Evolutionary conservation across 1,140 invertebrate genomes (phyloP).

Genomic region (Matsumurasca onukii): DNA sequence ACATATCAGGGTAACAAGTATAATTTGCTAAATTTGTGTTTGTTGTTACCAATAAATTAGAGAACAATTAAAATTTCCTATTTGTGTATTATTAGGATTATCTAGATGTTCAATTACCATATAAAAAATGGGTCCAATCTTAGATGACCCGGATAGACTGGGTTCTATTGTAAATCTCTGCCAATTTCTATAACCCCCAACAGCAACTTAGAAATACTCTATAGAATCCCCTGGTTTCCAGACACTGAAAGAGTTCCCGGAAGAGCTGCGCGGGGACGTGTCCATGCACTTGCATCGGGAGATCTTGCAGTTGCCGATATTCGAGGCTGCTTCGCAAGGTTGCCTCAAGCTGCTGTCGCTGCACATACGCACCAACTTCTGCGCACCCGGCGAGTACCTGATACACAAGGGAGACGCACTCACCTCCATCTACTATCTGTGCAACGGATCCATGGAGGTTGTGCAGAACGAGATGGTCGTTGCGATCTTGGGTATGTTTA

Average conservation of each 20-base stretch:
- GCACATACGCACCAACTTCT: conserved; percentile 90
- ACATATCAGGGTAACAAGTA: no score
- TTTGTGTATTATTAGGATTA: no score
- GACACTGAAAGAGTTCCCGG: conserved; percentile 95
- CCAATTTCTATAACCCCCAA: no score
- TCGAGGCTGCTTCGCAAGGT: conserved; percentile 89
- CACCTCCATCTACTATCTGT: conserved; percentile 94
- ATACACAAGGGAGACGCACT: conserved; percentile 97
- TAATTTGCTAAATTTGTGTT: no score
- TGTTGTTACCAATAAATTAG: no score
- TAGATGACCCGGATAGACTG: no score
- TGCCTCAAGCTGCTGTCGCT: conserved; percentile 88
- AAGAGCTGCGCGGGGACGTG: conserved; percentile 91
- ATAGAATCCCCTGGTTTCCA: no score
- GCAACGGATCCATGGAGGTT: conserved; percentile 98
- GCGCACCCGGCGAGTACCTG: conserved; percentile 94
- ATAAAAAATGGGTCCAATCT: no score
- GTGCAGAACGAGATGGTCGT: conserved; percentile 98
- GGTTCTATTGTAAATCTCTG: no score
- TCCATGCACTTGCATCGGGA: conserved; percentile 94
- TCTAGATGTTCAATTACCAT: no score
- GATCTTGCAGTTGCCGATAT: conserved; percentile 91
- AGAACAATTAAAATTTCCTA: no score
- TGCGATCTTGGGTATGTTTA: conserved; percentile 85
- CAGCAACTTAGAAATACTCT: no score